Conservation (phyloP, 2,888 invertebrate genomes). For the Therioaphis trifolii region DNA sequence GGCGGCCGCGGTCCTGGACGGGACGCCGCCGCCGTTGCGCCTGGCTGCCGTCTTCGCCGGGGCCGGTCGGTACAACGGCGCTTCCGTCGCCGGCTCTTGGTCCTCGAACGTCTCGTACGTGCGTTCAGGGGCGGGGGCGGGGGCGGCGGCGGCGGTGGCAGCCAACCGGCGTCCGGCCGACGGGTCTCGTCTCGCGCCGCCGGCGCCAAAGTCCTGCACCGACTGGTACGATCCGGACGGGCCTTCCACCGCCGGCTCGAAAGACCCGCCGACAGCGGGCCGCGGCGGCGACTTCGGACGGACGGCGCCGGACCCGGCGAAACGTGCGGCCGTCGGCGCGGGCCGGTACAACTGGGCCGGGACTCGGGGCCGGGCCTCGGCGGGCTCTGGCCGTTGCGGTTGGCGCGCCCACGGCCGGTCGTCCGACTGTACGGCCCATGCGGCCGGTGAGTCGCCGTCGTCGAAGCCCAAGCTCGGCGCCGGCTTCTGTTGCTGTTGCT, state of each 20-base stretch:
- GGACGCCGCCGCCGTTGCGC: background rate
- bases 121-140: too few relatives aligned
- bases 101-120: constrained; percentile 38
- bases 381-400: background rate
- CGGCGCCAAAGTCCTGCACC: background rate
- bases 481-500: constrained; percentile 43
- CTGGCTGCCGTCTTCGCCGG: background rate
- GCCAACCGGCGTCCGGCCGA: background rate
- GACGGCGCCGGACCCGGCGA: background rate
- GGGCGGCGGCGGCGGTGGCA: background rate
- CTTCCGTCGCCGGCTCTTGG: constrained; percentile 1
- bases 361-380: background rate
- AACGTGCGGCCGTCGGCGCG: background rate
- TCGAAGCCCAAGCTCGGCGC: background rate
- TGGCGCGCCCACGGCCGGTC: background rate
- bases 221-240: constrained; percentile 13
- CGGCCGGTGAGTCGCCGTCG: background rate
- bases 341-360: background rate
- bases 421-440: background rate
- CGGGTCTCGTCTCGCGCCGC: background rate
- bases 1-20: background rate
- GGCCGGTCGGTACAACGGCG: background rate
- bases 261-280: background rate
- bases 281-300: background rate
- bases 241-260: background rate